Conservation (phyloP, 2,888 invertebrate species). For the Taenaris catops region DNA sequence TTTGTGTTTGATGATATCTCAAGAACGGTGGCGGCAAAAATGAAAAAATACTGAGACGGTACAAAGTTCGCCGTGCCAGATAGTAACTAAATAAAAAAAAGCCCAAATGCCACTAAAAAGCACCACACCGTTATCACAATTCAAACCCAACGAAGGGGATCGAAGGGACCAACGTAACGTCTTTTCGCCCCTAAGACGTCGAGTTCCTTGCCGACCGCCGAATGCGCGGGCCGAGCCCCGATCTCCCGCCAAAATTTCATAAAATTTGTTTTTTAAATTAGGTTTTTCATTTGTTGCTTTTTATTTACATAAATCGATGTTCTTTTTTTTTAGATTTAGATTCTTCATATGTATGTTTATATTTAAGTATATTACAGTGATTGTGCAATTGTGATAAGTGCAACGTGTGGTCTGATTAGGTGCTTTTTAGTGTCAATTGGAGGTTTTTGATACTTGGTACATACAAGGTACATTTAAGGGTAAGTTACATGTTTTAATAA, state of each 20-base stretch:
- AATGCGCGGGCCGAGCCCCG: conserved; percentile 56
- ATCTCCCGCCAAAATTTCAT: conserved; percentile 48
- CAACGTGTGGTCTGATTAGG: conserved; percentile 44
- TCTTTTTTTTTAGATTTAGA: neutral
- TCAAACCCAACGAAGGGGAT: conserved; percentile 57
- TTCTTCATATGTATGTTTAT: too few relatives aligned
- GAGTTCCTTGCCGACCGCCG: conserved; percentile 70
- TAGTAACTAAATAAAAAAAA: too few relatives aligned
- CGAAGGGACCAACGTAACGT: conserved; percentile 68
- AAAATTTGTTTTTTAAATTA: conserved; percentile 8
- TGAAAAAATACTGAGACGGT: too few relatives aligned
- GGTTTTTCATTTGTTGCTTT: neutral
- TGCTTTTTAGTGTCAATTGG: conserved; percentile 36
- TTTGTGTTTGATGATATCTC: too few relatives aligned
- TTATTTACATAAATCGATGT: neutral
- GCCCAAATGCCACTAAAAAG: conserved; percentile 44
- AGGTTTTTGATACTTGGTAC: too few relatives aligned
- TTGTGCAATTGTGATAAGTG: conserved; percentile 39
- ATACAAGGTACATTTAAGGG: too few relatives aligned
- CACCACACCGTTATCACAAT: conserved; percentile 51
- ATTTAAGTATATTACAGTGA: too few relatives aligned
- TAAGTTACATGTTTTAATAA: too few relatives aligned
- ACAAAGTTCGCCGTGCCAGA: too few relatives aligned
- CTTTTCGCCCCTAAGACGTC: conserved; percentile 66
- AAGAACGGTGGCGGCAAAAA: too few relatives aligned